Base-by-base conservation (phyloP, 2,797 vertebrate species). In the Centropyge bicolor region DNA sequence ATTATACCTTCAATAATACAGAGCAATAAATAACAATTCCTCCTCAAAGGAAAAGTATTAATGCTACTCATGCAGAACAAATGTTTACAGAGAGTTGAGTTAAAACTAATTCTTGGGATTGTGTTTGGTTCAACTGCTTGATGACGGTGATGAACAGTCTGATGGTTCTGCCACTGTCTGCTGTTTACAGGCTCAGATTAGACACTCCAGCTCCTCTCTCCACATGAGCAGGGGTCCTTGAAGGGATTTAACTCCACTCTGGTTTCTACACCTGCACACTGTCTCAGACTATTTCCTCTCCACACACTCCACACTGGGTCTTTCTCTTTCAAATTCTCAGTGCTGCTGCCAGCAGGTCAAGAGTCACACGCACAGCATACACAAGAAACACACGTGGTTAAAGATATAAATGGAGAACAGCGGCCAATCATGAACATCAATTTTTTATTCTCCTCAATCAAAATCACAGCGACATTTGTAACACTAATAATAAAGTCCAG, bases 221-320 rank as follows among this genome's bases (percentile, higher is more conserved):
- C 63, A 66, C 40, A 60, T 27, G 51, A 70, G 45, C 54, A 24
- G n/a, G 59, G 16, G 63, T 19, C 43, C 52, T 56, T 72, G 65
- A 57, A 74, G 64, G 60, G 55, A 16, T 36, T 55, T 49, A 20
- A 46, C 49, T 46, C 56, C 40, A 62, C 68, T 75, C 49, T 52
- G n/a, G 74, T 80, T 74, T 81, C 61, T 66, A 41, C 76, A 87
- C 74, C 78, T 86, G 75, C 77, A 81, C 41, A 36, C 74, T 64
- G 77, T 81, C 85, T 82, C 75, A 27, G 16, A 55, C 76, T 62
- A 31, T 48, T 70, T 76, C 35, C 63, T 71, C 82, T 81, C 27
- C 27, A 31, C 27, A 31, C 27, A 31, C 27, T 86, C 74, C 76
- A 83, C 68, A 51, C 41, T 8, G 22, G 57, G n/a, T 70, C 31